Evolutionary conservation across 2,113 vertebrate species (phyloP).

Genomic region (Phoxinus phoxinus): DNA sequence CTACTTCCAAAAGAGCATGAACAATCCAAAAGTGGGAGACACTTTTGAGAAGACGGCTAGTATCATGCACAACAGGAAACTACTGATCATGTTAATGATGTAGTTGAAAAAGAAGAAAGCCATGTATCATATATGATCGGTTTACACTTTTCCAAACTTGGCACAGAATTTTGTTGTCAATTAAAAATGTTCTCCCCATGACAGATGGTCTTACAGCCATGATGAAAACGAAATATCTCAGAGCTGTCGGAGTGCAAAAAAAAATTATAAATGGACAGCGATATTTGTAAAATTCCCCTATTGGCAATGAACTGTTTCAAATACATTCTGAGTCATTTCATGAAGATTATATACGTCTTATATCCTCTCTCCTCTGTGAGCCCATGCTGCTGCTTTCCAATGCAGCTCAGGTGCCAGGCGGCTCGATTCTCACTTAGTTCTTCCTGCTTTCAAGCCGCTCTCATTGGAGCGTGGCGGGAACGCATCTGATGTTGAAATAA

Average conservation of each 20-base stretch:
- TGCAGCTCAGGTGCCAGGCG: slow-evolving; percentile 41
- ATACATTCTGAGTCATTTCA: slow-evolving; percentile 53
- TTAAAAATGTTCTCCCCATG: slow-evolving; percentile 51
- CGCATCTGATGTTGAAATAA: slow-evolving; percentile 45
- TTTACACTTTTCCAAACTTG: slow-evolving; percentile 20
- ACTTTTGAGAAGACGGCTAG: too few species aligned
- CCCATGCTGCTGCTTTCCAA: slow-evolving; percentile 6
- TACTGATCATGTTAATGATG: too few species aligned
- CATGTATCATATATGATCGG: neutral
- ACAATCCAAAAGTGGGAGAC: too few species aligned
- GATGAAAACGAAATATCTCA: slow-evolving; percentile 49
- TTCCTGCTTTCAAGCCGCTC: slow-evolving; percentile 31
- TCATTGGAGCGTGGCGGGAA: slow-evolving; percentile 39
- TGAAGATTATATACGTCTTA: slow-evolving; percentile 51
- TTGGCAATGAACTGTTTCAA: slow-evolving; percentile 53
- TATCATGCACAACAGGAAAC: too few species aligned
- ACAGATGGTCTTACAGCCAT: slow-evolving; percentile 56
- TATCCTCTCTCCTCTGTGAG: slow-evolving; percentile 1
- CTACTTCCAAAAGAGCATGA: too few species aligned
- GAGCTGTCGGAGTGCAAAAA: slow-evolving; percentile 28
- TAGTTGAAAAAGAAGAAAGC: too few species aligned
- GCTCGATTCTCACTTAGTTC: slow-evolving; percentile 35
- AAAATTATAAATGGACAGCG: slow-evolving; percentile 43
- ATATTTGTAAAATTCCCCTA: slow-evolving; percentile 47
- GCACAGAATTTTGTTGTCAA: slow-evolving; percentile 49